Base-by-base conservation (phyloP, 2,888 invertebrate species). In the Portevinia maculata region DNA sequence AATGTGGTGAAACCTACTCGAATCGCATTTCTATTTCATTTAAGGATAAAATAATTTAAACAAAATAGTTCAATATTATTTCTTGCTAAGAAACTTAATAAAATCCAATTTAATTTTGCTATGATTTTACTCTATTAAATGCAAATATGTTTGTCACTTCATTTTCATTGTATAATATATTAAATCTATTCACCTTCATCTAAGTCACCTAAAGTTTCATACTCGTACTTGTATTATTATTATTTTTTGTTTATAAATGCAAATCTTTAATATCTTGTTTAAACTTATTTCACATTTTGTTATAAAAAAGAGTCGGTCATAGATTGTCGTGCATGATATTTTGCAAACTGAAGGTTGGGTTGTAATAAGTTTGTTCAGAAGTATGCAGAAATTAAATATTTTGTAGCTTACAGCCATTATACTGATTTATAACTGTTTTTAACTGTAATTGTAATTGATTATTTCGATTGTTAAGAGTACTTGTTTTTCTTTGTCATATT, bases 401-500 rank as follows among this genome's bases (percentile, higher is more conserved):
- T 52, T 57, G 19, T 64, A 59, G 44, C 30, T 57, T 75, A 39
- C 64, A 81, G 75, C 75, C 79, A 81, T 81, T 69, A 55, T 24
- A 59, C 59, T 62, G 41, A 46, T 62, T 21, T 37, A 52, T 59
- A 65, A 57, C 24, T 69, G 44, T 19, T 74, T 67, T 70, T 21
- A 3, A 17, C 50, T 50, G 15, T 57, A 64, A 24, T 64, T 71
- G 53, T 78, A 39, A 64, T 73, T 75, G 41, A 60, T 50, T 76
- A 21, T 30, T 39, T 70, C 55, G 79, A 70, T 64, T 70, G 79
- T 64, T 15, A 50, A 70, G 79, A 70, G 69, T 71, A 83, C 34
- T 83, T 79, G 79, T 79, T 79, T 74, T 83, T 73, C 53, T 83
- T 78, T 78, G 71, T 83, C 83, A 71, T 83, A 73, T 71, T 76